Base-by-base conservation (phyloP, 1,140 invertebrate genomes). In the Campoletis sonorensis region DNA sequence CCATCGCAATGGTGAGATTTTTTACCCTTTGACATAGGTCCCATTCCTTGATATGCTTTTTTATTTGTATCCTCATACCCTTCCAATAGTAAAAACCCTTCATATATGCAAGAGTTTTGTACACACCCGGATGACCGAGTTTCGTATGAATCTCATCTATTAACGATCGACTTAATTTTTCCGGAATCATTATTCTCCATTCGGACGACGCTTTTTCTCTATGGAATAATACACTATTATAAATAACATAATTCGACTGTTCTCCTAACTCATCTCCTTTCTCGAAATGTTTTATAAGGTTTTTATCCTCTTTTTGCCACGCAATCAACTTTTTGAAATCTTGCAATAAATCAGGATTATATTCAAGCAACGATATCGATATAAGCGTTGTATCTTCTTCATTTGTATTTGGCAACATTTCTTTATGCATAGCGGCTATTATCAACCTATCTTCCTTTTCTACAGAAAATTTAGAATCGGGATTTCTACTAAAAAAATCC, bases 81-180 rank as follows among this genome's bases (percentile, higher is more conserved):
- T 61, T 79, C 49, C 49, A 54, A 67, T 79, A 79, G 27, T 30
- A 61, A 79, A 30, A 79, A 21, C 54, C 21, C 27, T 26, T 61
- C 18, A 79, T 16, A n/a, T 61, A 30, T 21, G 26, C 27, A 15
- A 61, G 27, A 1, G 58, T 79, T 79, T 79, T 79, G 26, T 61
- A 79, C 23, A 61, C 26, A 0, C 76, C 76, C 8, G 49, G 26
- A 23, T 79, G 76, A 16, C 76, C 76, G 1, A 54, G 8, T 64
- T 79, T 45, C 0, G 15, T 16, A 21, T 54, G 51, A n/a, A 54
- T 54, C n/a, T 18, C 51, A n/a, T 54, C 51, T 54, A 54, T 54
- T n/a, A 54, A 10, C 11, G 18, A 5, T 11, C n/a, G 3, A n/a
- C n/a, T 8, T n/a, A 54, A 18, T 21, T 1, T n/a, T 8, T 54